Conservation (phyloP, 2,113 vertebrate genomes). For the Ceratotherium simum region DNA sequence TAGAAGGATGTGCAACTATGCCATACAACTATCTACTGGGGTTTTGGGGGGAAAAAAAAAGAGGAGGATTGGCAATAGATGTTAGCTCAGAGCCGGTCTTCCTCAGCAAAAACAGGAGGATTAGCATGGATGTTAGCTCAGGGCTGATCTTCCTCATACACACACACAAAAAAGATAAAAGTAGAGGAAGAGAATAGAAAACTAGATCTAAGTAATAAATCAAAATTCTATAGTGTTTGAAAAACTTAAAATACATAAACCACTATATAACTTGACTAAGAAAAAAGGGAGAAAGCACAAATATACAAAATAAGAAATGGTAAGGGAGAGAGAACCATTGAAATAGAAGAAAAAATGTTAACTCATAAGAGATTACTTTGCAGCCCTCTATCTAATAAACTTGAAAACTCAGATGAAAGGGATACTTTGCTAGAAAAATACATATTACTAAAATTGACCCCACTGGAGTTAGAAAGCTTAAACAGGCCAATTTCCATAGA, state of each 20-base stretch:
- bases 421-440: slow-evolving; percentile 50
- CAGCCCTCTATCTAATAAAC: slow-evolving; percentile 26
- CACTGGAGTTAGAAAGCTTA: slow-evolving; percentile 28
- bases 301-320: slow-evolving; percentile 10
- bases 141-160: too few species aligned
- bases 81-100: too few species aligned
- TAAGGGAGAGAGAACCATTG: not conserved
- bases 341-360: slow-evolving; percentile 14
- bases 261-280: slow-evolving; percentile 26
- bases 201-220: slow-evolving; percentile 22
- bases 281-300: not conserved
- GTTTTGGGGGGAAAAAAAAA: too few species aligned
- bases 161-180: not conserved
- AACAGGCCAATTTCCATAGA: slow-evolving; percentile 34
- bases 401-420: slow-evolving; percentile 31
- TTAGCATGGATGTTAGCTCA: too few species aligned
- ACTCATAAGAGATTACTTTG: not conserved
- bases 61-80: too few species aligned
- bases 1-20: too few species aligned
- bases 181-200: slow-evolving; percentile 47
- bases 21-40: too few species aligned
- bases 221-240: slow-evolving; percentile 5
- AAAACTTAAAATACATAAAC: slow-evolving; percentile 44
- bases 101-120: too few species aligned
- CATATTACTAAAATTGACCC: not conserved